These are phyloP conservation scores for Perognathus longimembris DNA, from an alignment of 2,113 vertebrate species.

Conservation along the genomic window DNA sequence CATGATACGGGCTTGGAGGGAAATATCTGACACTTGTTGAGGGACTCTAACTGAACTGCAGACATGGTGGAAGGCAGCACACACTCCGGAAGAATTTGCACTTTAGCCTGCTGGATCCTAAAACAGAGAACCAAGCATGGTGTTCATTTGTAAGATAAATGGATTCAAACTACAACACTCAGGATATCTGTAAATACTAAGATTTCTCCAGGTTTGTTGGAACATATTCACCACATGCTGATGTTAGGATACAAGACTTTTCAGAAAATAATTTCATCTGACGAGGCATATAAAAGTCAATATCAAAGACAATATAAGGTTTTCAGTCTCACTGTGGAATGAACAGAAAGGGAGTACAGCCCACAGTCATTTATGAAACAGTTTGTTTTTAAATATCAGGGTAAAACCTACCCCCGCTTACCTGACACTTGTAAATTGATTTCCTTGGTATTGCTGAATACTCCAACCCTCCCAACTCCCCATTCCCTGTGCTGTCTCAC, in stretches of 20 bases:
- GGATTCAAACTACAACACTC: neutral
- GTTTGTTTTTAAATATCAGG: neutral
- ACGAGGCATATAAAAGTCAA: conserved; percentile 5
- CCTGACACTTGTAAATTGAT: neutral
- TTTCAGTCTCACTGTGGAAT: neutral
- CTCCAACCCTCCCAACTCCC: neutral
- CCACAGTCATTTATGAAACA: neutral
- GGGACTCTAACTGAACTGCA: conserved; percentile 92
- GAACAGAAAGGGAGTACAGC: neutral
- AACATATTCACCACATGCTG: neutral
- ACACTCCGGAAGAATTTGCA: conserved; percentile 96
- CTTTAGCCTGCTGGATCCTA: conserved; percentile 97
- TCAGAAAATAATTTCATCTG: neutral
- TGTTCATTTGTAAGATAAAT: neutral
- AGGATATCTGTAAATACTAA: neutral
- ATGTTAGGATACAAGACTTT: neutral
- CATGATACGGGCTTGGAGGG: conserved; percentile 86
- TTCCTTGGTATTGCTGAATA: neutral
- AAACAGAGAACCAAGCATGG: conserved; percentile 69
- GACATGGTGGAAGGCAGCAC: conserved; percentile 94
- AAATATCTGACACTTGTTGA: conserved; percentile 88
- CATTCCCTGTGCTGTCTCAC: too few relatives aligned
- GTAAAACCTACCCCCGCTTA: neutral
- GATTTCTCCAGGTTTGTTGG: conserved; percentile 2
- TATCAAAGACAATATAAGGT: conserved; percentile 8